These are phyloP conservation scores for Calliphora vomitoria DNA, from an alignment of 2,888 invertebrate genomes.

Conservation along the genomic window DNA sequence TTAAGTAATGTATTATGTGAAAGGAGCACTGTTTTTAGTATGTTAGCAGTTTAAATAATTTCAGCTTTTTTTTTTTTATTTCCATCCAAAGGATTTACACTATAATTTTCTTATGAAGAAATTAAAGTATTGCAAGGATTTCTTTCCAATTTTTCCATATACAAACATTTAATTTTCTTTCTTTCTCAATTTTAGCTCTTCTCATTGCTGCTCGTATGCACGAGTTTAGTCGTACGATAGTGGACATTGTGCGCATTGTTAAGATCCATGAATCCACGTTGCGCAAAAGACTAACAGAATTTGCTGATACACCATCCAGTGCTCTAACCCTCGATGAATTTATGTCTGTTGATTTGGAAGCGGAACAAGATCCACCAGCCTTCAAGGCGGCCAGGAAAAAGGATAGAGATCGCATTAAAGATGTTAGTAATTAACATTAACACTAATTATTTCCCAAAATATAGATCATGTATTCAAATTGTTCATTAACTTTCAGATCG, in stretches of 20 bases:
- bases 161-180: neutral
- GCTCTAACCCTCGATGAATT: slow-evolving; percentile 98
- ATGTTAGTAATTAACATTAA: slow-evolving; percentile 85
- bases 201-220: slow-evolving; percentile 97
- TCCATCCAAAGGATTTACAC: no score
- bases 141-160: neutral
- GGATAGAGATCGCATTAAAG: slow-evolving; percentile 93
- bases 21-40: no score
- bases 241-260: slow-evolving; percentile 96
- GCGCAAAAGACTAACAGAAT: slow-evolving; percentile 95
- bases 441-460: neutral
- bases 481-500: slow-evolving; percentile 77
- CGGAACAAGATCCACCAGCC: slow-evolving; percentile 97
- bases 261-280: slow-evolving; percentile 98
- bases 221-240: slow-evolving; percentile 93
- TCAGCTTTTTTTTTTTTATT: no score
- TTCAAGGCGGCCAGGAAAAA: slow-evolving; percentile 95
- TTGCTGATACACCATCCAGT: slow-evolving; percentile 98
- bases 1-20: no score
- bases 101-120: no score
- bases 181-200: slow-evolving; percentile 87
- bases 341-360: slow-evolving; percentile 97
- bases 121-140: neutral
- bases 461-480: neutral
- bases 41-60: no score